Base-by-base conservation (phyloP, 2,113 vertebrate genomes). In the Catharus bicknelli region DNA sequence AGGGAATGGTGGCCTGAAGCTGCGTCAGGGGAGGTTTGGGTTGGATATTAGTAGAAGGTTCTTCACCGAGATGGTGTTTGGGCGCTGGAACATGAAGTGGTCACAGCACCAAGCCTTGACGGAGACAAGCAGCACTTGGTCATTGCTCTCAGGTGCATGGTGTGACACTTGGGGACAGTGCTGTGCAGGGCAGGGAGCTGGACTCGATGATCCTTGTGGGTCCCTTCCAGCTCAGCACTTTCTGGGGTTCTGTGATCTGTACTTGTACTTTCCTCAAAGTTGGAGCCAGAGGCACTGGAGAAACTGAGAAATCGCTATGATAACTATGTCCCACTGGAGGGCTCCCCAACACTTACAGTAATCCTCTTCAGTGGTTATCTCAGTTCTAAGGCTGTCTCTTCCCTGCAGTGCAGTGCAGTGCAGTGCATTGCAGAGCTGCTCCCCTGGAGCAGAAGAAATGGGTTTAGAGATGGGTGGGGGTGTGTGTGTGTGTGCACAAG, bases 291-390 rank as follows among this genome's bases (percentile, higher is more conserved):
- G 51, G 74, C 38, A 2, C 34, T 15, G 34, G 16, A 76, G 38
- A 68, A 92, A 50, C 30, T 6, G 59, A 67, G 61, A 76, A 89
- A 69, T 48, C 3, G 94, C 86, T 82, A 7, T 94, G 59, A 73
- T 50, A 67, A 30, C 84, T 62, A 27, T 77, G 55, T 69, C 70
- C 95, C 93, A 94, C 96, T 94, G 93, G 95, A 94, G 93, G 94
- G 96, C 96, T 94, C 95, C 63, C 95, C 67, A 94, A 63, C 72
- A 83, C 78, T 74, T 67, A 72, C 74, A 79, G 63, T 67, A 61
- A 90, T 70, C 55, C 58, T 54, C 70, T 82, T 40, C 11, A 61
- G 61, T 6, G 47, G 36, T 47, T 59, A 1, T n/a, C 42, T 85
- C 53, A 3, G 25, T 34, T 82, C 62, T 3, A 62, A 42, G 38